Conservation (phyloP, 2,888 invertebrate genomes). For the Tiphia femorata region DNA sequence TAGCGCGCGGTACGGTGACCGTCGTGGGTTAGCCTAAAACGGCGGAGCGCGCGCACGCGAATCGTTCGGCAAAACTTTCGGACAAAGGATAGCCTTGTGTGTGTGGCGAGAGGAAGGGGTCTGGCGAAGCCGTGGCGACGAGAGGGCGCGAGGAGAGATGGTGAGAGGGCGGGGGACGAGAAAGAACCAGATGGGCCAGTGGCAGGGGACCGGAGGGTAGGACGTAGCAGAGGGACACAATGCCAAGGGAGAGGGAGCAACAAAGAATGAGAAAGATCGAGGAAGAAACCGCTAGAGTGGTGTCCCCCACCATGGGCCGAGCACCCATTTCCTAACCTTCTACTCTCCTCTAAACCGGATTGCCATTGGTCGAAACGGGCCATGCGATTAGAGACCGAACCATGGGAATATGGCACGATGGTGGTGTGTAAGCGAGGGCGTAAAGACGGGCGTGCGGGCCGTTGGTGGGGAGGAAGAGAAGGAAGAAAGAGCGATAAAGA, state of each 20-base stretch:
- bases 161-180: constrained; percentile 1
- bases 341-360: constrained; percentile 52
- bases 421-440: background rate
- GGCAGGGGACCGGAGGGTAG: too few relatives aligned
- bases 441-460: too few relatives aligned
- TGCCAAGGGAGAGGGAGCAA: background rate
- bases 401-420: constrained; percentile 31
- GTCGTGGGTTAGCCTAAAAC: too few relatives aligned
- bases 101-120: background rate
- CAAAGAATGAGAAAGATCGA: background rate
- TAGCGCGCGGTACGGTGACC: too few relatives aligned
- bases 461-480: background rate
- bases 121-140: constrained; percentile 13
- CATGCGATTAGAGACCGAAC: constrained; percentile 50
- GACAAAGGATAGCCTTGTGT: constrained; percentile 68
- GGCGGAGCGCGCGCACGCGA: constrained; percentile 37
- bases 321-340: constrained; percentile 56
- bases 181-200: too few relatives aligned
- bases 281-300: background rate
- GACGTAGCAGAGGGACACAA: background rate
- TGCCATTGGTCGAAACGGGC: constrained; percentile 52
- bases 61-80: constrained; percentile 55
- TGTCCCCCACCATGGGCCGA: constrained; percentile 29
- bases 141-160: constrained; percentile 1
- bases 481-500: constrained; percentile 9